Conservation (phyloP, 1,140 invertebrate species). For the Melipona quadrifasciata region DNA sequence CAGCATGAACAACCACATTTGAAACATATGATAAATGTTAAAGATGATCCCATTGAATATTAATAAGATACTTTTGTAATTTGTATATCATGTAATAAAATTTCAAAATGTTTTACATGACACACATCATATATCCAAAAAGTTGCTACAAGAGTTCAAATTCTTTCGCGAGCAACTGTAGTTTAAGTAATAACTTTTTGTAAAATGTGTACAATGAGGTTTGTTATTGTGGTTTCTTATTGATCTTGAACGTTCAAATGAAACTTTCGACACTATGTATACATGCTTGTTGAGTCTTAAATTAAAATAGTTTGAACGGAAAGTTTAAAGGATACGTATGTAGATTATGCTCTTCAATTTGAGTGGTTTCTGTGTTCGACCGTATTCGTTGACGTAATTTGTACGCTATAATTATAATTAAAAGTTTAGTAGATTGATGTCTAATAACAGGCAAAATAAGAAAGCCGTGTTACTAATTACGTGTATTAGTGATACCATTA, state of each 20-base stretch:
- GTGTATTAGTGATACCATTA: slow-evolving; percentile 40
- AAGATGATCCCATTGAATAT: no score
- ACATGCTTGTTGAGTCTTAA: neutral
- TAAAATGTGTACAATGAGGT: neutral
- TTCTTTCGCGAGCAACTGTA: no score
- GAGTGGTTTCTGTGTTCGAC: neutral
- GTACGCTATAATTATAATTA: neutral
- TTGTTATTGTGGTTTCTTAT: neutral
- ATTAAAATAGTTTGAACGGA: neutral
- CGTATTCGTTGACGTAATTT: neutral
- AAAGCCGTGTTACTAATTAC: neutral
- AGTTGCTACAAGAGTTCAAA: no score
- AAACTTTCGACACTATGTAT: neutral
- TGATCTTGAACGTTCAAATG: neutral
- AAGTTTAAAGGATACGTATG: neutral
- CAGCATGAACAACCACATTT: no score
- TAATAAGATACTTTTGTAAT: no score
- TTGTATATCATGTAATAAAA: no score
- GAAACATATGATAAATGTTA: no score
- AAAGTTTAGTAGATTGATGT: neutral
- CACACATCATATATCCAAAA: no score
- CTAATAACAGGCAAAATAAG: neutral
- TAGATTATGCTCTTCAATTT: neutral
- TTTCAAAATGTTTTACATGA: no score
- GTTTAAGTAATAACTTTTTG: neutral